These are phyloP conservation scores for Zaprionus ornatus DNA, from an alignment of 1,140 invertebrate genomes.

Conservation along the genomic window DNA sequence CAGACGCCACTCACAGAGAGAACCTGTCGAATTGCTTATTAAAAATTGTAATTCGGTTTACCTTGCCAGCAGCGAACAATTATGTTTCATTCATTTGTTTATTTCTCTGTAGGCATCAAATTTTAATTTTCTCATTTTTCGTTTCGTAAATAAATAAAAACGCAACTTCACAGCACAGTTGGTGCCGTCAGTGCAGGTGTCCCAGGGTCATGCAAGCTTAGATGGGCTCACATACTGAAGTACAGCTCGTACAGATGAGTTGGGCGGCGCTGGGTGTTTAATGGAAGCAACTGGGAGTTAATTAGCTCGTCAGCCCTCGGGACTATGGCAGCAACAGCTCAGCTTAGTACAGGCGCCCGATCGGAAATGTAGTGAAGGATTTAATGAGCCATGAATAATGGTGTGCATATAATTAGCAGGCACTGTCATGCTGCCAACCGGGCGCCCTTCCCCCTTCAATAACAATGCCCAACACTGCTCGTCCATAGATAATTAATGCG, in stretches of 20 bases:
- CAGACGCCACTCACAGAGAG: not conserved
- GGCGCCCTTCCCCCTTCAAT: not conserved
- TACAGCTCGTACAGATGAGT: not conserved
- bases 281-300: constrained; percentile 36
- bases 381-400: constrained; percentile 72
- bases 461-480: not conserved
- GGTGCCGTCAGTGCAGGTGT: not conserved
- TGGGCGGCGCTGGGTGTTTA: not conserved
- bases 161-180: not conserved
- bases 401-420: constrained; percentile 66
- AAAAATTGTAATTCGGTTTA: constrained; percentile 67
- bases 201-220: not conserved
- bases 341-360: constrained; percentile 36
- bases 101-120: constrained; percentile 60
- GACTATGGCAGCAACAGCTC: constrained; percentile 37
- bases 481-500: constrained; percentile 17
- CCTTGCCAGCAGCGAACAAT: constrained; percentile 50
- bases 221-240: not conserved
- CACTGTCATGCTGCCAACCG: constrained; percentile 40
- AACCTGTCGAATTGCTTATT: constrained; percentile 41
- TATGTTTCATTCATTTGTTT: constrained; percentile 62
- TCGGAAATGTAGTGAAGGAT: constrained; percentile 68
- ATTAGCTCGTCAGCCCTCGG: constrained; percentile 64
- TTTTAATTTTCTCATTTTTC: constrained; percentile 74
- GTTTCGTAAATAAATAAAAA: constrained; percentile 66